Evolutionary conservation across 35 echinoderm and acorn worm species (phyloP), one percentile per base, ranked within the genome.

Genomic region (Amphiura filiformis): DNA sequence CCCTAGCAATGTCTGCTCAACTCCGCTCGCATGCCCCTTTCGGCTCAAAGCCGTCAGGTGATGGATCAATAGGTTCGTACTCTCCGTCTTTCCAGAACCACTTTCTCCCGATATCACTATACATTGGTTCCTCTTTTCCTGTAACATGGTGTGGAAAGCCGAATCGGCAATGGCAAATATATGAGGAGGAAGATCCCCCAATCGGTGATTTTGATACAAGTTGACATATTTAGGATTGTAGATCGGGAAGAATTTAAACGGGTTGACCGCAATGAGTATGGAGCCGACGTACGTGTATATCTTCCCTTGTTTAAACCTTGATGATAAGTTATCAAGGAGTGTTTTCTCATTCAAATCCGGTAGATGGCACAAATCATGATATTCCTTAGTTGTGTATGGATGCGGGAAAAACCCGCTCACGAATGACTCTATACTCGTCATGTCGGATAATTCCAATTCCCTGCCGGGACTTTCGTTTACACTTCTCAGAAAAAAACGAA

Each of bases 251-350:
- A 99, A 99, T 75, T 91, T 89, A 78, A 95, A 99, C 14, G 96
- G 96, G 80, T 98, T 98, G 26, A 98, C 84, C 0, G 96, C 92
- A 34, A 98, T 98, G 35, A 98, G 93, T 57, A 98, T 98, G 0
- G 96, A 98, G 37, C 93, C 96, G 28, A 99, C 96, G 44, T 99
- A 99, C 0, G 96, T 99, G 93, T 99, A 99, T 77, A 99, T 99
- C 79, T 99, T 99, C 39, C 93, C 96, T 80, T 94, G 90, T 81
- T 91, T 91, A 38, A 99, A 99, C 32, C 96, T 77, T n/a, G 96
- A 56, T 23, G 93, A 78, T 7, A 99, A 52, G 37, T 94, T 99
- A 39, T 92, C 87, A 78, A 99, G 88, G 7, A 99, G 87, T 17
- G 90, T 92, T 15, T 94, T 89, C 65, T 99, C 96, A 32, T 92